These are phyloP conservation scores for Orius laevigatus DNA, from an alignment of 1,140 invertebrate genomes.

Conservation along the genomic window DNA sequence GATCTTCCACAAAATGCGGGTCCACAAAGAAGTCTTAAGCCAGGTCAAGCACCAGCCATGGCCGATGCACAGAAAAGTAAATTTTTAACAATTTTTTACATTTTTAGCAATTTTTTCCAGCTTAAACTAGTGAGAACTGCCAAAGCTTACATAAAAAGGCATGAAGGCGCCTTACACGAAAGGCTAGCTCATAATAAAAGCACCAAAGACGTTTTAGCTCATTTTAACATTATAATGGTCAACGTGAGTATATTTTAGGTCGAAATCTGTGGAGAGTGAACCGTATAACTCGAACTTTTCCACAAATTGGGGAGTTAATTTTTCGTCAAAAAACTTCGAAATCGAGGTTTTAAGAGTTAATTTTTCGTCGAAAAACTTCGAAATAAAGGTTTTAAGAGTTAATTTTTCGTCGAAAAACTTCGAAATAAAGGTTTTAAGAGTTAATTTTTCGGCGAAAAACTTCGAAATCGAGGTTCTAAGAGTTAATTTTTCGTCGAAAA, in stretches of 20 bases:
- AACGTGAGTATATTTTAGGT: slow-evolving; percentile 36
- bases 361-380: no score
- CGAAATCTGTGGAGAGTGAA: no score
- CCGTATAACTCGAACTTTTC: no score
- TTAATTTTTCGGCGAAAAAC: no score
- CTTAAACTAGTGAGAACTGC: slow-evolving; percentile 62
- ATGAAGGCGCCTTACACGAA: slow-evolving; percentile 79
- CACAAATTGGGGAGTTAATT: no score
- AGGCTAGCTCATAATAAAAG: slow-evolving; percentile 71
- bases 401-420: no score
- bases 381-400: no score
- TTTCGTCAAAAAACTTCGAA: no score
- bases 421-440: no score
- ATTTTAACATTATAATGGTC: slow-evolving; percentile 56
- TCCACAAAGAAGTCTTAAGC: slow-evolving; percentile 84
- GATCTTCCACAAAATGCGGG: slow-evolving; percentile 76
- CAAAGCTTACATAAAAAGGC: slow-evolving; percentile 68
- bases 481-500: no score
- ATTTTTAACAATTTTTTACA: not conserved
- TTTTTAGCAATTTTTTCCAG: not conserved
- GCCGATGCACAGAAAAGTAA: slow-evolving; percentile 66
- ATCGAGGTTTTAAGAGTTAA: no score
- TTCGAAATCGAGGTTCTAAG: no score
- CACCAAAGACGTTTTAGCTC: slow-evolving; percentile 67
- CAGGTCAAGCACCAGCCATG: slow-evolving; percentile 80